Base-by-base conservation (phyloP, 2,113 vertebrate genomes). In the Opisthocomus hoazin region DNA sequence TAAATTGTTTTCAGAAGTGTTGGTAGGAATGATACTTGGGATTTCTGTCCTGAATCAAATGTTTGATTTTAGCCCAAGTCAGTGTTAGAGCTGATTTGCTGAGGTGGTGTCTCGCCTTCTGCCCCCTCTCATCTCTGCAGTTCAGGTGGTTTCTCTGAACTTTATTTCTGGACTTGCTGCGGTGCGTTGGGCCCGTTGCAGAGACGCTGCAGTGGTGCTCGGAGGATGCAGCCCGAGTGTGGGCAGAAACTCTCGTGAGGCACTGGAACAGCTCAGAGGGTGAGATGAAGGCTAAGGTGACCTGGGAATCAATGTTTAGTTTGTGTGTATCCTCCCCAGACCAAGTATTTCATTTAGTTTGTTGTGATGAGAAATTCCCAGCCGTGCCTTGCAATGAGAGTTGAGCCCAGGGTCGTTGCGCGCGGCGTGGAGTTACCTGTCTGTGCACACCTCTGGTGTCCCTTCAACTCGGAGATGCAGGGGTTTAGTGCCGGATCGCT, bases 1-100 rank as follows among this genome's bases (percentile, higher is more conserved):
- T 74, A 84, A 79, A 39, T 10, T 37, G 2, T 12, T 74, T 88
- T 85, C 87, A 51, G 70, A 86, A 78, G 56, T 37, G 29, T 58
- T 89, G 89, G 56, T 34, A 60, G 60, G 74, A 65, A 70, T 85
- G 69, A 60, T 84, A 69, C 74, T 69, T 78, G 65, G 65, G 60
- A 78, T 82, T 65, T 85, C 60, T 74, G 29, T 69, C 21, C 77
- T 37, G 15, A 68, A 78, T 93, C 20, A 84, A 97, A 39, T 90
- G 71, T 80, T 95, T 93, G 87, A 66, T 88, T 96, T 88, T 64
- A 77, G 68, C 75, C 90, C 56, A 80, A 74, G 61, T 75, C 71
- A 22, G 51, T 68, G 81, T 84, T 84, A 50, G 70, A 65, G 46
- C 26, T 84, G 24, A 80, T 80, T 64, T 5, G 11, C 66, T 85